These are phyloP conservation scores for Blastobasis adustella DNA, from an alignment of 2,888 invertebrate genomes.

Conservation along the genomic window DNA sequence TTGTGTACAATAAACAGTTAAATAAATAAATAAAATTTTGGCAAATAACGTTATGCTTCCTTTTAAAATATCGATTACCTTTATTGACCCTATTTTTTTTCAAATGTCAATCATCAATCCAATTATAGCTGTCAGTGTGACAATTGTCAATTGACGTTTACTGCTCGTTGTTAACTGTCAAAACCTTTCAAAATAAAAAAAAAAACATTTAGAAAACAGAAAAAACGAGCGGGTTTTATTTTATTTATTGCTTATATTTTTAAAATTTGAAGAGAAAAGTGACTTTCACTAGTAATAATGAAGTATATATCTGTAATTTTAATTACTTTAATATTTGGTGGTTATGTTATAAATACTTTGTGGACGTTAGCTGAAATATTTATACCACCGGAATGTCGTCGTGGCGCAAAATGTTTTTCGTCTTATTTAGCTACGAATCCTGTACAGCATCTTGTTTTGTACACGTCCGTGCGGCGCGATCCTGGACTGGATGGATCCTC, in stretches of 20 bases:
- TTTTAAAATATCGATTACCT: no score
- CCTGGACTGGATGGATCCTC: conserved; percentile 69
- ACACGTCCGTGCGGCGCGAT: conserved; percentile 76
- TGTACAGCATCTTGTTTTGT: conserved; percentile 80
- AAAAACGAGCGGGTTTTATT: neutral
- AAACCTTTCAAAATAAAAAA: neutral
- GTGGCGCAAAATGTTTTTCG: conserved; percentile 78
- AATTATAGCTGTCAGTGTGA: no score
- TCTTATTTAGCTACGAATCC: conserved; percentile 82
- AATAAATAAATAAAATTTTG: no score
- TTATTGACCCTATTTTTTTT: no score
- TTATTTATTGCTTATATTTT: neutral
- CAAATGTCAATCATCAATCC: no score
- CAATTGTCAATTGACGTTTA: no score
- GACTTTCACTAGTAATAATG: conserved; percentile 25
- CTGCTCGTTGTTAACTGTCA: no score
- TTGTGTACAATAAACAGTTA: no score
- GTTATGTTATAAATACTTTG: conserved; percentile 83
- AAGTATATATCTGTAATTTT: conserved; percentile 77
- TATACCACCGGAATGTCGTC: conserved; percentile 79
- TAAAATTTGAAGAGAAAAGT: no score
- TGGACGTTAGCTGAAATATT: conserved; percentile 85
- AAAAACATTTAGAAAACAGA: neutral
- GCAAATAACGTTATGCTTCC: no score
- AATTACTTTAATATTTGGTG: conserved; percentile 78